Conservation (phyloP, 1,140 invertebrate species). For the Heliconius melpomene region DNA sequence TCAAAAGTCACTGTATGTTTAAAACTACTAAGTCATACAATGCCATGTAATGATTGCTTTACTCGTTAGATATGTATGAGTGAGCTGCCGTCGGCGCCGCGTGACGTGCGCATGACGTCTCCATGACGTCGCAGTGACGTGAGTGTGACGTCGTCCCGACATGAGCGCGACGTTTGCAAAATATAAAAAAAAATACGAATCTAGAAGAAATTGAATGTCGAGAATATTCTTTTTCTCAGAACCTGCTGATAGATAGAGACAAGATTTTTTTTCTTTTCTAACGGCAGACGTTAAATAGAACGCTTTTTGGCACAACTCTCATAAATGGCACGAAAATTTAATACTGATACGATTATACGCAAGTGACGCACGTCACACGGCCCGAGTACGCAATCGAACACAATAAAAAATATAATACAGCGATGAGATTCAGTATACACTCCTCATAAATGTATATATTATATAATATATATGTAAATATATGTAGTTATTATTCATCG, state of each 20-base stretch:
- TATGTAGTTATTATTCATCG: constrained; percentile 53
- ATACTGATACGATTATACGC: constrained; percentile 49
- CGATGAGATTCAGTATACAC: constrained; percentile 64
- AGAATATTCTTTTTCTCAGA: constrained; percentile 22
- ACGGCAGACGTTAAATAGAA: constrained; percentile 13
- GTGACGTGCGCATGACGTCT: constrained; percentile 42
- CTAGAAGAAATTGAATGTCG: not conserved
- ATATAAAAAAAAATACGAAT: constrained; percentile 29
- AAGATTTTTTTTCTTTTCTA: not conserved
- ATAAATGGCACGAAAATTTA: constrained; percentile 61
- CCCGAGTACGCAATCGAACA: constrained; percentile 36
- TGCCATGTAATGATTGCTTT: constrained; percentile 70
- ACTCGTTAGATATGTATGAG: constrained; percentile 70
- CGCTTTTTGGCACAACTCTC: constrained; percentile 55
- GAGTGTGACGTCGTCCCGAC: constrained; percentile 15
- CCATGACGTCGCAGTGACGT: constrained; percentile 40
- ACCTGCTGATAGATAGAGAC: constrained; percentile 12
- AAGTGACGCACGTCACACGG: constrained; percentile 43
- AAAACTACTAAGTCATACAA: constrained; percentile 62
- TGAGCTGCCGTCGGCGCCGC: constrained; percentile 52
- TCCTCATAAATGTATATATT: constrained; percentile 39
- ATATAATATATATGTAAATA: constrained; percentile 16
- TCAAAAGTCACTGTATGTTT: constrained; percentile 23
- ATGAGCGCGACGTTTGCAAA: not conserved
- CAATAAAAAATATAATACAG: constrained; percentile 63